Evolutionary conservation across 2,888 invertebrate genomes (phyloP).

Genomic region (Lochmaea crataegi): DNA sequence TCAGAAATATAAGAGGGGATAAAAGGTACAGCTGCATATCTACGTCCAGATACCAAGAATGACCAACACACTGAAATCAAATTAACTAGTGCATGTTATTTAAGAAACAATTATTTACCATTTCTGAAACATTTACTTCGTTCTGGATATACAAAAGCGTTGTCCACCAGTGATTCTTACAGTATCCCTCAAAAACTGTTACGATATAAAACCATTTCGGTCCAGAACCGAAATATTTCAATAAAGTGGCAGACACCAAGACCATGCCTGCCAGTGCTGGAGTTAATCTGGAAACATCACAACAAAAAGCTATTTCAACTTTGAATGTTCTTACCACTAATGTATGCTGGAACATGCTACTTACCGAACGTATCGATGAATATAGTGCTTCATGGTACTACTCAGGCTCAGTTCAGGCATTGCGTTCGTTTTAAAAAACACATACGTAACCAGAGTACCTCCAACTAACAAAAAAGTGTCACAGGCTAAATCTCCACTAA

Average conservation of each 20-base stretch:
- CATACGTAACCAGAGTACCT: slow-evolving; percentile 69
- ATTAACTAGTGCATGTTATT: no score
- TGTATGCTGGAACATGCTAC: neutral
- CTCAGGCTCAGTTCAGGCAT: neutral
- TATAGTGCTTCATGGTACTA: slow-evolving; percentile 16
- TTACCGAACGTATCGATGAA: slow-evolving; percentile 34
- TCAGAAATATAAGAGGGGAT: slow-evolving; percentile 66
- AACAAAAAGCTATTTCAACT: neutral
- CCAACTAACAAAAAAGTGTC: slow-evolving; percentile 75
- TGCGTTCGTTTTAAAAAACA: slow-evolving; percentile 57
- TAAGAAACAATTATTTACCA: slow-evolving; percentile 19
- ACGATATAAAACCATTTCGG: slow-evolving; percentile 64
- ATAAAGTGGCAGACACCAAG: slow-evolving; percentile 64
- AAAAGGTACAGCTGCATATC: slow-evolving; percentile 71
- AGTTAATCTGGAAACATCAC: slow-evolving; percentile 65
- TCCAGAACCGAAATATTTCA: slow-evolving; percentile 66
- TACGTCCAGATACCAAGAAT: slow-evolving; percentile 71
- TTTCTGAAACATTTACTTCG: slow-evolving; percentile 46
- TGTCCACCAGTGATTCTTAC: slow-evolving; percentile 56
- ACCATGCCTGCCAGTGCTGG: slow-evolving; percentile 66
- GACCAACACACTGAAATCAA: slow-evolving; percentile 65
- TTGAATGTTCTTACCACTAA: no score
- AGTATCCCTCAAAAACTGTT: slow-evolving; percentile 45
- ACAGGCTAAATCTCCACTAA: slow-evolving; percentile 57
- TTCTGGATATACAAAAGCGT: slow-evolving; percentile 55